phyloP scores from a whole-genome alignment of 2,113 vertebrate species.

The Atlantisia rogersi region DNA sequence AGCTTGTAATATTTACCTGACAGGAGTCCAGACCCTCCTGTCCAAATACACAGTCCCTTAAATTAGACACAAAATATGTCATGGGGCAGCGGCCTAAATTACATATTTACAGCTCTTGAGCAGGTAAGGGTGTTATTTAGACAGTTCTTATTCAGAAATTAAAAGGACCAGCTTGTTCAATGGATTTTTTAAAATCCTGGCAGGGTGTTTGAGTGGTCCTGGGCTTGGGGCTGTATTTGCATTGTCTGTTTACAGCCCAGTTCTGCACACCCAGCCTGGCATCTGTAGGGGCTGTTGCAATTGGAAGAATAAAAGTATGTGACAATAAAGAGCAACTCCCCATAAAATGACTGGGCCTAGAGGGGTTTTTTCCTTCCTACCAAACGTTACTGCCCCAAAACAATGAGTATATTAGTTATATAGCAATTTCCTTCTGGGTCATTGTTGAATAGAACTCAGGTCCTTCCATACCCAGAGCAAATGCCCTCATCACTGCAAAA shows the following conservation, averaged over 20 bases:
- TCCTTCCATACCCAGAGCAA: background rate
- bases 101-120: background rate
- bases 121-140: background rate
- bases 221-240: background rate
- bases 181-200: background rate
- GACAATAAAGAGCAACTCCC: background rate
- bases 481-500: background rate
- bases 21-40: background rate
- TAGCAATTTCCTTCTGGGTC: background rate
- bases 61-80: slow-evolving; percentile 37
- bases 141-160: background rate
- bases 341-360: background rate
- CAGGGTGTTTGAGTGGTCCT: no score
- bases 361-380: background rate
- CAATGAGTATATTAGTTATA: background rate
- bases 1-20: slow-evolving; percentile 48
- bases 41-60: slow-evolving; percentile 29
- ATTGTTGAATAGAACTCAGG: background rate
- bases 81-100: slow-evolving; percentile 27
- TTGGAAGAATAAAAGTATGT: background rate
- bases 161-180: background rate
- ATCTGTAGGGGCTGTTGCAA: background rate
- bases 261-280: background rate
- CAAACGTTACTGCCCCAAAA: background rate
- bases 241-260: background rate